Percentiles rank a stretch among this genome's conserved stretches.
Evolutionary conservation across 2,797 vertebrate genomes (phyloP).

Genomic region (Eulemur rubriventer): DNA sequence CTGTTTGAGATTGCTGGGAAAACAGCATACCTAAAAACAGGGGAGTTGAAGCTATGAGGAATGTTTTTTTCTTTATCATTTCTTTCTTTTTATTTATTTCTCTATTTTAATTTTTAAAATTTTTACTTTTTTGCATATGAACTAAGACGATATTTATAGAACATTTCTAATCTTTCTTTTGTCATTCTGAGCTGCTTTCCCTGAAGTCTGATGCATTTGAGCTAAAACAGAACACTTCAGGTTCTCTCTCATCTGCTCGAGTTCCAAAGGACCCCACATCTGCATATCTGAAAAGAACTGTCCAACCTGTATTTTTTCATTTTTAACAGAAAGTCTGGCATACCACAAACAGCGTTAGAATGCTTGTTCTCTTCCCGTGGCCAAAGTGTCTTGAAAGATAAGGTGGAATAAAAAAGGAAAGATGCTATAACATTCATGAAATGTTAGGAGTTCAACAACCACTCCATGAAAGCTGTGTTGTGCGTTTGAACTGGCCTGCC

Average conservation of each 20-base stretch:
- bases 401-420: neutral
- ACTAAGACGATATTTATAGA: neutral
- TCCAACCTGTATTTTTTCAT: neutral
- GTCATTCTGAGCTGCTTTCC: neutral
- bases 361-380: neutral
- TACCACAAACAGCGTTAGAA: neutral
- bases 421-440: neutral
- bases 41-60: neutral
- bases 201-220: neutral
- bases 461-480: neutral
- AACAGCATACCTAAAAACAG: neutral
- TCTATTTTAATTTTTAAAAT: neutral
- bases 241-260: neutral
- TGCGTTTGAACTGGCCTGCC: neutral
- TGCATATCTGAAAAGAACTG: neutral
- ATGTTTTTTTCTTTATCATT: neutral
- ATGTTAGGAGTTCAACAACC: neutral
- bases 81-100: neutral
- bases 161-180: neutral
- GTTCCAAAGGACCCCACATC: neutral
- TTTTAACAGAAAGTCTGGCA: neutral
- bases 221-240: neutral
- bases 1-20: conserved; percentile 7
- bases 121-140: neutral
- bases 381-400: conserved; percentile 4